A percentile compares a stretch with the other conserved stretches of the same genome.
phyloP scores from a whole-genome alignment of 2,113 vertebrate species.

The Uria aalge region DNA sequence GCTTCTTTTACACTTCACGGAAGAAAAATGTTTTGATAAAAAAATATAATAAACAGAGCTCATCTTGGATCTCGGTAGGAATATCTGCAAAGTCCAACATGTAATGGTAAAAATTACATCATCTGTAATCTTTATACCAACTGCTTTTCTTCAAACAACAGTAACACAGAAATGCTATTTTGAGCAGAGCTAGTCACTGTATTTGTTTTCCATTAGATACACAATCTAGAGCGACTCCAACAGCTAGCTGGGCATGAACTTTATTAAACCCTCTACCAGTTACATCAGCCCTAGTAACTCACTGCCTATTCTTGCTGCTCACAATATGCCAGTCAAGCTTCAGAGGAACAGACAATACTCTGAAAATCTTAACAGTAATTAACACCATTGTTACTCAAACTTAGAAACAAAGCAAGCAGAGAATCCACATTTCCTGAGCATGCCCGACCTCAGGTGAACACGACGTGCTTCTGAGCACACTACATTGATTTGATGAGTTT shows the following conservation, averaged over 20 bases:
- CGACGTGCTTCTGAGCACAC: background rate
- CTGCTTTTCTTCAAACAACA: slow-evolving; percentile 54
- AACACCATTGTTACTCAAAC: background rate
- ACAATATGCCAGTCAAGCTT: background rate
- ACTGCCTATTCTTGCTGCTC: background rate
- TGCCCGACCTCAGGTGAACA: background rate
- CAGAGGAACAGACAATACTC: background rate
- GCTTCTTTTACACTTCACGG: background rate
- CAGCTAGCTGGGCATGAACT: slow-evolving; percentile 14
- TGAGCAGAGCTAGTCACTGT: slow-evolving; percentile 12
- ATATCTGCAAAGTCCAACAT: slow-evolving; percentile 35
- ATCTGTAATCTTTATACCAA: slow-evolving; percentile 61
- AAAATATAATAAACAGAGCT: slow-evolving; percentile 20
- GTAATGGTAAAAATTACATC: slow-evolving; percentile 61
- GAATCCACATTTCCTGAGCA: background rate
- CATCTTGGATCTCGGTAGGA: slow-evolving; percentile 37
- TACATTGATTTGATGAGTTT: background rate
- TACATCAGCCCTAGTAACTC: slow-evolving; percentile 10
- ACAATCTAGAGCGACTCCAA: slow-evolving; percentile 12
- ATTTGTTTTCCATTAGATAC: slow-evolving; percentile 60
- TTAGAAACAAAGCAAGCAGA: background rate
- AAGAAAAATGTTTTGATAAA: slow-evolving; percentile 48
- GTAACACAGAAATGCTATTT: slow-evolving; percentile 44
- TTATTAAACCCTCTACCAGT: slow-evolving; percentile 11
- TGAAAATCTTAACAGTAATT: background rate